These are phyloP conservation scores for Hyalella azteca DNA, from an alignment of 2,888 invertebrate species.

Conservation along the genomic window DNA sequence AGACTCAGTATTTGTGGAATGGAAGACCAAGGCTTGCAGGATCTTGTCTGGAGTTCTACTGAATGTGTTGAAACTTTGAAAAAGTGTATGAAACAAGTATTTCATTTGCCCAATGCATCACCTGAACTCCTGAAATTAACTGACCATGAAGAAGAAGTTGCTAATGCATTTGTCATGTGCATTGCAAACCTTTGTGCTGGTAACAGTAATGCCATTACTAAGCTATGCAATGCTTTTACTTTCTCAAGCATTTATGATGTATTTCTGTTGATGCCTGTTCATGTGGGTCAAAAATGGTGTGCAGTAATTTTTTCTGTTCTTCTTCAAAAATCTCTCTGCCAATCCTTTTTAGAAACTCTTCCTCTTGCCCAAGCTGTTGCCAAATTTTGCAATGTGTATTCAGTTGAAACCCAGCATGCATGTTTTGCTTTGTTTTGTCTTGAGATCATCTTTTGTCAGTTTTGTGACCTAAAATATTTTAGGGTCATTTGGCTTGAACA, in stretches of 20 bases:
- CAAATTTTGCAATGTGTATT: background rate
- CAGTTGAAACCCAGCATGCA: slow-evolving; percentile 11
- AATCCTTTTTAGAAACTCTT: background rate
- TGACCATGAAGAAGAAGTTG: background rate
- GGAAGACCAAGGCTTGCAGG: background rate
- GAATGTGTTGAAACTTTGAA: background rate
- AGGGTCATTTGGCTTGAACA: background rate
- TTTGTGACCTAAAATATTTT: background rate
- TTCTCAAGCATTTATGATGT: background rate
- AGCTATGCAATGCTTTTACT: background rate
- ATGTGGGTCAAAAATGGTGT: slow-evolving; percentile 9
- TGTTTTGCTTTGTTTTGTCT: slow-evolving; percentile 24
- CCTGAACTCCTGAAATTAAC: background rate
- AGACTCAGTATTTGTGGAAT: background rate
- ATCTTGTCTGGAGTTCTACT: background rate
- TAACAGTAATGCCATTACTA: background rate
- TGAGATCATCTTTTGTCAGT: background rate
- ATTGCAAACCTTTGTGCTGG: background rate
- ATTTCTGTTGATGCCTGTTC: background rate
- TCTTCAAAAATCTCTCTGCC: background rate
- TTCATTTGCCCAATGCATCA: background rate
- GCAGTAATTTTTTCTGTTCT: background rate
- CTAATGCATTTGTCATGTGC: slow-evolving; percentile 18
- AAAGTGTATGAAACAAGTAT: background rate
- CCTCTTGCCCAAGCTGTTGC: background rate